Evolutionary conservation across 2,797 vertebrate species (phyloP).

Genomic region (Aulostomus chinensis): DNA sequence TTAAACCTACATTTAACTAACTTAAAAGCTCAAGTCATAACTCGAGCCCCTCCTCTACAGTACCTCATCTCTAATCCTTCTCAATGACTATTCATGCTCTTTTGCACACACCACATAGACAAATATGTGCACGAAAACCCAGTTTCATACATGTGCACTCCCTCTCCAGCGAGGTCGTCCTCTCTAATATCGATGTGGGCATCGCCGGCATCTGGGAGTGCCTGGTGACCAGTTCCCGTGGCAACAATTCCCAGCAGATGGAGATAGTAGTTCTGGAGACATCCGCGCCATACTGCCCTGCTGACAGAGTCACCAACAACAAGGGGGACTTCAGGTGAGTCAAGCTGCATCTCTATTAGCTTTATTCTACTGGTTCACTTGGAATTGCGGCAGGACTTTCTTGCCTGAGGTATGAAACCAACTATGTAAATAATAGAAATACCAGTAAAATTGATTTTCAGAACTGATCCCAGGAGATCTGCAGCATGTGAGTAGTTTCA

Average conservation of each 20-base stretch:
- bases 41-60: too few relatives aligned
- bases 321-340: slow-evolving; percentile 93
- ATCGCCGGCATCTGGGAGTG: slow-evolving; percentile 90
- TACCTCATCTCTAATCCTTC: background rate
- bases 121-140: too few relatives aligned
- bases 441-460: background rate
- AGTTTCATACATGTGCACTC: slow-evolving; percentile 6
- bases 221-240: slow-evolving; percentile 88
- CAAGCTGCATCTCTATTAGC: background rate
- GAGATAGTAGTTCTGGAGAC: slow-evolving; percentile 91
- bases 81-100: background rate
- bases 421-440: too few relatives aligned
- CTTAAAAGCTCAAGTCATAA: too few relatives aligned
- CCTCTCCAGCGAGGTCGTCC: slow-evolving; percentile 85
- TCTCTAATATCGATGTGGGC: slow-evolving; percentile 86
- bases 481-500: background rate
- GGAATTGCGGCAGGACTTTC: too few relatives aligned
- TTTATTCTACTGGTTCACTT: background rate
- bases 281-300: slow-evolving; percentile 85
- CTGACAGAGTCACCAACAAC: slow-evolving; percentile 89
- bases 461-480: background rate
- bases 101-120: background rate
- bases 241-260: slow-evolving; percentile 85
- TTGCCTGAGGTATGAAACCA: too few relatives aligned
- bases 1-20: slow-evolving; percentile 19